Conservation (phyloP, 2,888 invertebrate species). For the Agriopis aurantiaria region DNA sequence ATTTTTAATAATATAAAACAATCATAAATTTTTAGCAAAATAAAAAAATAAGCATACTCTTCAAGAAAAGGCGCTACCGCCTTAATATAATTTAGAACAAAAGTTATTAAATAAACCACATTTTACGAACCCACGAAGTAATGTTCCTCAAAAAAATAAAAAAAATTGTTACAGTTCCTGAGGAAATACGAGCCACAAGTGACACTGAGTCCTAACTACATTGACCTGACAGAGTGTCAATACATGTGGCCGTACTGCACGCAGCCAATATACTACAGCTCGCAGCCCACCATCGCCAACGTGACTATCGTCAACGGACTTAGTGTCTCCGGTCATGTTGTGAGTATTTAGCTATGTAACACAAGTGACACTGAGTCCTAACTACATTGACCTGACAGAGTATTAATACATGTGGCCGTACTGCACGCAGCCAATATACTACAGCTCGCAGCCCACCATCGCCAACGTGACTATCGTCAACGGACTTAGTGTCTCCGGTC, state of each 20-base stretch:
- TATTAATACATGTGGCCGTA: constrained; percentile 99
- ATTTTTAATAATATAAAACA: no score
- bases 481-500: constrained; percentile 96
- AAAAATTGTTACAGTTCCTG: constrained; percentile 70
- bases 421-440: constrained; percentile 97
- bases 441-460: constrained; percentile 94
- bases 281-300: constrained; percentile 95
- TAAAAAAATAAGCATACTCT: no score
- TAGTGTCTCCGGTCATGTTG: constrained; percentile 94
- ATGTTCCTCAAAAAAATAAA: background rate
- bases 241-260: constrained; percentile 99
- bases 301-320: constrained; percentile 97
- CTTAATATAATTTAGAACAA: no score
- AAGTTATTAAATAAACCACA: no score
- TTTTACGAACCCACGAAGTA: no score
- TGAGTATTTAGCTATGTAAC: constrained; percentile 61
- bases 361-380: constrained; percentile 89
- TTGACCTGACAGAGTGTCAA: constrained; percentile 97
- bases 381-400: constrained; percentile 97
- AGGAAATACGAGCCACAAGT: constrained; percentile 87
- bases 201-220: constrained; percentile 91
- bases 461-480: constrained; percentile 98
- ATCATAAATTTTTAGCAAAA: no score
- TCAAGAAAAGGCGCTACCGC: no score
- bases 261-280: constrained; percentile 96